phyloP scores from a whole-genome alignment of 2,113 vertebrate genomes.

The Ovis canadensis region DNA sequence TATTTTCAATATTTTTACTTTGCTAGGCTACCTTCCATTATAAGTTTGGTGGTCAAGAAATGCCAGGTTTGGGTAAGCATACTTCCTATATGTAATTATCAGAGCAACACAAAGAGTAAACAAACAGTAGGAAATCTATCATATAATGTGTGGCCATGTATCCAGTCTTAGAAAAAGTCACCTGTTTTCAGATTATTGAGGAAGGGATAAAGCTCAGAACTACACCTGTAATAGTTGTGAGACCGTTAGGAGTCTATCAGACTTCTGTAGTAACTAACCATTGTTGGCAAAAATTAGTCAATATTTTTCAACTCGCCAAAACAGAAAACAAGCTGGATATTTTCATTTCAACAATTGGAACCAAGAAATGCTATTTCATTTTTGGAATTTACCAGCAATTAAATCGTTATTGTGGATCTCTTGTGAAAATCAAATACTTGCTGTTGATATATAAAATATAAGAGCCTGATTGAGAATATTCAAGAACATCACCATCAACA shows the following conservation, averaged over 20 bases:
- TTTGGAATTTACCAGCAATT: not conserved
- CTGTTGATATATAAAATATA: not conserved
- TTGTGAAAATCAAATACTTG: not conserved
- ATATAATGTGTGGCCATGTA: not conserved
- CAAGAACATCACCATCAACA: not conserved
- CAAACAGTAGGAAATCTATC: not conserved
- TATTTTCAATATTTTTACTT: not conserved
- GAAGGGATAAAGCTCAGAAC: not conserved
- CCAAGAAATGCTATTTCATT: not conserved
- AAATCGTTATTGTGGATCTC: not conserved
- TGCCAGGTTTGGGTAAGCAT: not conserved
- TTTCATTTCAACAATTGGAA: not conserved
- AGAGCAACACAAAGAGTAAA: not conserved
- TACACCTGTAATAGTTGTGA: not conserved
- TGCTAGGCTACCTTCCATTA: not conserved
- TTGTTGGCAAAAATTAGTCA: not conserved
- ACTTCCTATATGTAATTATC: not conserved
- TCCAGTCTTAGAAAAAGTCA: not conserved
- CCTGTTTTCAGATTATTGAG: not conserved
- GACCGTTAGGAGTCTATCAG: not conserved
- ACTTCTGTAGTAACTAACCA: not conserved
- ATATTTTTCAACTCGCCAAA: not conserved
- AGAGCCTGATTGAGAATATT: not conserved
- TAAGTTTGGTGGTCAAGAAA: not conserved
- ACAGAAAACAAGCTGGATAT: not conserved